Percentiles rank a stretch among this genome's conserved stretches.
phyloP scores from a whole-genome alignment of 2,888 invertebrate genomes.

The Sphaerophoria rueppellii region DNA sequence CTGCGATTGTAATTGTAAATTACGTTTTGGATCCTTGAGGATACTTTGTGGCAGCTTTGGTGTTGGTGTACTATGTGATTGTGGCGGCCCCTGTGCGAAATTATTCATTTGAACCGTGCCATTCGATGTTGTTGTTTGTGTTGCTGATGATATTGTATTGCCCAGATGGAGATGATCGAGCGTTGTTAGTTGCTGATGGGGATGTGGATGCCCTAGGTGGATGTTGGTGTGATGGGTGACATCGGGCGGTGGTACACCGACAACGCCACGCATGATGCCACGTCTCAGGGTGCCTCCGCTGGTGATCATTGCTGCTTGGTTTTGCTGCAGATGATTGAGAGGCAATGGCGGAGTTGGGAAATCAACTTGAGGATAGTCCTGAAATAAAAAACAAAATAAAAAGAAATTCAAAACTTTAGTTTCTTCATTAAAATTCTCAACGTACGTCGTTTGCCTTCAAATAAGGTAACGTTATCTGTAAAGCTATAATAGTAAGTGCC shows the following conservation, averaged over 20 bases:
- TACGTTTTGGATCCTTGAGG: constrained; percentile 85
- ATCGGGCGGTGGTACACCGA: constrained; percentile 81
- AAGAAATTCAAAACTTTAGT: not conserved
- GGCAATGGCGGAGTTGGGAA: constrained; percentile 79
- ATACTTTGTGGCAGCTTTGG: constrained; percentile 85
- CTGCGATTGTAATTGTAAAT: constrained; percentile 84
- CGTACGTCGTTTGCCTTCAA: not conserved
- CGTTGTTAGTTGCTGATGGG: constrained; percentile 74
- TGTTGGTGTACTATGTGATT: constrained; percentile 75
- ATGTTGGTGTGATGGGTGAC: constrained; percentile 81
- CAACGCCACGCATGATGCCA: constrained; percentile 80
- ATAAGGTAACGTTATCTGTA: too few relatives aligned
- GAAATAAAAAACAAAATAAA: constrained; percentile 29
- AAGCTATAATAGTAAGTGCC: too few relatives aligned
- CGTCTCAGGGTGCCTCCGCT: constrained; percentile 79
- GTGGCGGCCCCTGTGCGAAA: constrained; percentile 74
- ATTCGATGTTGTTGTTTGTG: constrained; percentile 80
- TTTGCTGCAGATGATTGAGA: constrained; percentile 79
- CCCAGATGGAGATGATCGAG: constrained; percentile 80
- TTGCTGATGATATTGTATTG: constrained; percentile 79
- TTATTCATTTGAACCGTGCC: constrained; percentile 74
- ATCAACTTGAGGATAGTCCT: constrained; percentile 82
- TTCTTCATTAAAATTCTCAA: not conserved
- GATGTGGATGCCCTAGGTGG: constrained; percentile 71
- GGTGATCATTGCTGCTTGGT: constrained; percentile 78